Evolutionary conservation across 2,888 invertebrate species (phyloP), one percentile per base, ranked within the genome.

Genomic region (Leptopterna dolabrata): DNA sequence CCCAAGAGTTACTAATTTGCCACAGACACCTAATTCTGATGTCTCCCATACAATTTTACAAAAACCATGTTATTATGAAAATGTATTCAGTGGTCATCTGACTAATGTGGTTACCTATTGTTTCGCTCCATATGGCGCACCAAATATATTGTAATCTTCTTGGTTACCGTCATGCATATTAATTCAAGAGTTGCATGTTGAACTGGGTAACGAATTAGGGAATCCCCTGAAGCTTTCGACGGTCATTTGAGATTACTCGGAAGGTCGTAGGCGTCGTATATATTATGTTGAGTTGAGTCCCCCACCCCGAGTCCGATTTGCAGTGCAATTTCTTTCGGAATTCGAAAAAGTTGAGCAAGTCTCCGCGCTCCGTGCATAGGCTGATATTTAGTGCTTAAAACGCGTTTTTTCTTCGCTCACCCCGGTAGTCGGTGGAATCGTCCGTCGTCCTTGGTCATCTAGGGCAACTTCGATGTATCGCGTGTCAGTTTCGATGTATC

Each of bases 361-460:
- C 55, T 4, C 2, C 36, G n/a, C n/a, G n/a, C n/a, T n/a, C n/a
- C n/a, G n/a, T n/a, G 2, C 36, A 19, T 55, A 19, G 55, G 3
- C 55, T 9, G 55, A 16, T 55, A 55, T 19, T 19, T 19, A 2
- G 55, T n/a, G n/a, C 47, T 1, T 45, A 19, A 19, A 45, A n/a
- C 41, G 0, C 30, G 30, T 83, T 83, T 30, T 63, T 83, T 36
- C 19, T 24, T 14, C 81, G 1, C 55, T 51, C n/a, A 55, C 41
- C 27, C 55, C n/a, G 80, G n/a, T 9, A 51, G 24, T 24, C 51
- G 29, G 30, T 83, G 30, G 63, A 41, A 4, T 24, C 83, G 70
- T 36, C 70, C 83, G 0, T 24, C 83, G 70, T 36, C 70, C 83
- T 83, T 83, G 83, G 43, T 70, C 83, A 83, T 83, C 16, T 83